Percentiles rank a stretch among this genome's conserved stretches.
These are phyloP conservation scores for Cryptops parisi DNA, from an alignment of 2,888 invertebrate genomes.

Conservation along the genomic window DNA sequence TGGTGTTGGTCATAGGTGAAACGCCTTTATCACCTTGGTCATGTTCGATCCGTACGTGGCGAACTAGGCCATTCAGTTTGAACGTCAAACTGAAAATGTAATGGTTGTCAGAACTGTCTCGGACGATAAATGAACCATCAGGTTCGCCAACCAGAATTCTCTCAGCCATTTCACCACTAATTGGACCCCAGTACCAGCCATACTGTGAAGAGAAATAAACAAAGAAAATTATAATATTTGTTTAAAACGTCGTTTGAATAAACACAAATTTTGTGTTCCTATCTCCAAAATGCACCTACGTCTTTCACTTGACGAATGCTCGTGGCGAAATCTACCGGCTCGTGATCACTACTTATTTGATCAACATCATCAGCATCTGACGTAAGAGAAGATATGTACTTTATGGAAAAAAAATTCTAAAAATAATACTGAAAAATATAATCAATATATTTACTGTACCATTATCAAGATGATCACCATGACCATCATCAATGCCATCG, in stretches of 20 bases:
- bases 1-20: no score
- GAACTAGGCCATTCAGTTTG: constrained; percentile 72
- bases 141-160: constrained; percentile 81
- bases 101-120: constrained; percentile 87
- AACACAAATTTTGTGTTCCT: background rate
- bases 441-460: background rate
- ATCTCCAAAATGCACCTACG: no score
- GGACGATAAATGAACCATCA: constrained; percentile 83
- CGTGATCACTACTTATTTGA: no score
- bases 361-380: no score
- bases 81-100: constrained; percentile 89
- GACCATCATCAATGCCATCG: background rate
- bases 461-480: background rate
- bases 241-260: background rate
- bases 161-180: constrained; percentile 80
- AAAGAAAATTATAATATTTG: constrained; percentile 1
- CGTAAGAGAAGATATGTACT: constrained; percentile 8
- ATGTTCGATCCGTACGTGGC: constrained; percentile 86
- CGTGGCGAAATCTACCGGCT: constrained; percentile 56
- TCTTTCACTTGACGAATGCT: constrained; percentile 89
- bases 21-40: constrained; percentile 70
- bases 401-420: background rate
- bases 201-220: constrained; percentile 41
- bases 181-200: constrained; percentile 93
- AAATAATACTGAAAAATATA: background rate